phyloP scores from a whole-genome alignment of 2,797 vertebrate genomes.

The Myotis pilosus region DNA sequence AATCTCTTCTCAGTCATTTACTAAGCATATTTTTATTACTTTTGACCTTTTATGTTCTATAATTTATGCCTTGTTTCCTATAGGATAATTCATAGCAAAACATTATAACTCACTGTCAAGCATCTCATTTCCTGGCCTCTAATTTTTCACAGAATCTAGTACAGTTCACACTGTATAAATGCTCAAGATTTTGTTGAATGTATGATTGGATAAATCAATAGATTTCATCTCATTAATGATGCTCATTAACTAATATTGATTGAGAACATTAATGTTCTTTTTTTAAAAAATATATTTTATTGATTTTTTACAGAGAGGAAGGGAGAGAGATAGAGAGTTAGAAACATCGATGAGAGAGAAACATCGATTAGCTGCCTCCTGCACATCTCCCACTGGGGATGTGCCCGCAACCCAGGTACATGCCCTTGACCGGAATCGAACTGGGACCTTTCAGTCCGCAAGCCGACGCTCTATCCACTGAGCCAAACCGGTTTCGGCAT shows the following conservation, averaged over 20 bases:
- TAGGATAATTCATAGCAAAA: conserved; percentile 13
- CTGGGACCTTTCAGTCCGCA: too few relatives aligned
- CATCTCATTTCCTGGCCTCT: conserved; percentile 12
- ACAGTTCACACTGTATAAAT: neutral
- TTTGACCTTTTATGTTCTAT: neutral
- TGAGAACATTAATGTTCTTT: neutral
- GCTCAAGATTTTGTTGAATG: neutral
- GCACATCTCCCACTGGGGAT: too few relatives aligned
- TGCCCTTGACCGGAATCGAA: too few relatives aligned
- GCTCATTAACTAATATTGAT: neutral
- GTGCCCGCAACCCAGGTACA: too few relatives aligned
- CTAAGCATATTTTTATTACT: conserved; percentile 34
- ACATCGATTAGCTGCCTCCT: too few relatives aligned
- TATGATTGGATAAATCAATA: neutral
- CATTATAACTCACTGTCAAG: neutral
- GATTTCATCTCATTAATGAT: neutral
- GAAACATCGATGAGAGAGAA: too few relatives aligned
- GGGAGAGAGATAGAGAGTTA: too few relatives aligned
- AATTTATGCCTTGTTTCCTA: neutral
- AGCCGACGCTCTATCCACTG: too few relatives aligned
- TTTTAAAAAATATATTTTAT: too few relatives aligned
- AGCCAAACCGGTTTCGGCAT: too few relatives aligned
- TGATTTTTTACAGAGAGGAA: too few relatives aligned
- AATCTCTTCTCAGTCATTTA: conserved; percentile 33
- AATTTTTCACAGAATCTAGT: conserved; percentile 33